Evolutionary conservation across 2,797 vertebrate genomes (phyloP), one percentile per base, ranked within the genome.

Genomic region (Liparis tanakae): DNA sequence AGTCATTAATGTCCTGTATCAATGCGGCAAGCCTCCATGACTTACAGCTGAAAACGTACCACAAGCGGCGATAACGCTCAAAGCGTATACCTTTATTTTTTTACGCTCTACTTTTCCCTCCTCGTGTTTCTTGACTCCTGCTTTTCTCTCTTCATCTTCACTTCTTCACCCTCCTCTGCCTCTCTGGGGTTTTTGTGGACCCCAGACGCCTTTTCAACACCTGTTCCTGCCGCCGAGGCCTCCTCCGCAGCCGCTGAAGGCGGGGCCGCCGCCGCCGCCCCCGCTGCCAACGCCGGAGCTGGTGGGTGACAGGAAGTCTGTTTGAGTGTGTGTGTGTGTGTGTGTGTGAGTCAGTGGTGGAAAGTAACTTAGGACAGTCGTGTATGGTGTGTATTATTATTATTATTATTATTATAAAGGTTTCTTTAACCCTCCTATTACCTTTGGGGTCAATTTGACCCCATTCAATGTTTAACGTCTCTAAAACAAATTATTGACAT

Each of bases 161-260:
- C 62, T 43, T 79, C 78, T 57, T n/a, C 36, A 4, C 63, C 74
- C 65, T 22, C 74, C 13, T 68, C 17, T 41, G 46, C 65, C 53
- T 83, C 56, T 81, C 22, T 66, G 54, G 75, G 20, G 20, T 87
- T 78, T 78, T 20, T 48, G 61, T 77, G 73, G 85, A 88, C 92
- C 91, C 92, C 94, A 99, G 98, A 98, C 91, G 94, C 96, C 89
- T 98, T 99, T 93, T 93, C 96, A 84, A 93, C 96, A 92, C 95
- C 97, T 92, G 95, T 95, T 81, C 93, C 95, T 90, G 95, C 98
- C 89, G 80, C 95, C 86, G 95, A 96, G 79, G 91, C 96, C 90
- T 86, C 96, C 85, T 89, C 95, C 85, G 95, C 95, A 84, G 94
- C 97, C 85, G 94, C 96, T 88, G 97, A 96, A 78, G 94, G 95